These are phyloP conservation scores for Aplochiton taeniatus DNA, from an alignment of 2,797 vertebrate species.

Conservation along the genomic window DNA sequence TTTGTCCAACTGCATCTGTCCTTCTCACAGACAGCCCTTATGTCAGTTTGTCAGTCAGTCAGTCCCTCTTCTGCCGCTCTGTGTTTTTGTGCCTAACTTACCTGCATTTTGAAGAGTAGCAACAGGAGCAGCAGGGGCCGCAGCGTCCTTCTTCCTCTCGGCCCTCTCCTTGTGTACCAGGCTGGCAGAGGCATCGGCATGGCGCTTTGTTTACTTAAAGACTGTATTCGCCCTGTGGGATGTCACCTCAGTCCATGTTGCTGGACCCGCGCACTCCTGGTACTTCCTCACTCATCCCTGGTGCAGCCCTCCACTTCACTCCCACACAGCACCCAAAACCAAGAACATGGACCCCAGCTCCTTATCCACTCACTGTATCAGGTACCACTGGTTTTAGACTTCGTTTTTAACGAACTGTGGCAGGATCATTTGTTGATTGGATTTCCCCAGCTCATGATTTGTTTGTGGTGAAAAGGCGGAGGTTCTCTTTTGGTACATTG, in stretches of 20 bases:
- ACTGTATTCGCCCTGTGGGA: constrained; percentile 22
- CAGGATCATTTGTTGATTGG: too few relatives aligned
- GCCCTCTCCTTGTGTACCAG: constrained; percentile 43
- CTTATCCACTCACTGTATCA: background rate
- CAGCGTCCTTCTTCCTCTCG: constrained; percentile 15
- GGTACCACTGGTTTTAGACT: too few relatives aligned
- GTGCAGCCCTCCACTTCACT: background rate
- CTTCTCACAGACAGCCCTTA: background rate
- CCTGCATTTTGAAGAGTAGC: constrained; percentile 51
- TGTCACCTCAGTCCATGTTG: constrained; percentile 39
- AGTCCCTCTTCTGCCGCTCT: background rate
- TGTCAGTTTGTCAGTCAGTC: background rate
- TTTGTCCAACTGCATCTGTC: background rate
- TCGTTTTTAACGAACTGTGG: too few relatives aligned
- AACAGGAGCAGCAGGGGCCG: constrained; percentile 45
- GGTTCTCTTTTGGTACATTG: too few relatives aligned
- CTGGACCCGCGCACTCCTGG: constrained; percentile 3
- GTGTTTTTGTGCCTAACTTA: constrained; percentile 37
- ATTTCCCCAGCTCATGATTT: too few relatives aligned
- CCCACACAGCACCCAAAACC: background rate
- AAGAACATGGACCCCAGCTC: background rate
- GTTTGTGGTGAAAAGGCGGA: too few relatives aligned
- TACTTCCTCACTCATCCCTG: constrained; percentile 30
- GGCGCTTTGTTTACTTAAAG: constrained; percentile 54
- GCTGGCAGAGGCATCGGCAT: constrained; percentile 53